A percentile compares a stretch with the other conserved stretches of the same genome.
Evolutionary conservation across 2,113 vertebrate genomes (phyloP).

Genomic region (Gymnorhina tibicen): DNA sequence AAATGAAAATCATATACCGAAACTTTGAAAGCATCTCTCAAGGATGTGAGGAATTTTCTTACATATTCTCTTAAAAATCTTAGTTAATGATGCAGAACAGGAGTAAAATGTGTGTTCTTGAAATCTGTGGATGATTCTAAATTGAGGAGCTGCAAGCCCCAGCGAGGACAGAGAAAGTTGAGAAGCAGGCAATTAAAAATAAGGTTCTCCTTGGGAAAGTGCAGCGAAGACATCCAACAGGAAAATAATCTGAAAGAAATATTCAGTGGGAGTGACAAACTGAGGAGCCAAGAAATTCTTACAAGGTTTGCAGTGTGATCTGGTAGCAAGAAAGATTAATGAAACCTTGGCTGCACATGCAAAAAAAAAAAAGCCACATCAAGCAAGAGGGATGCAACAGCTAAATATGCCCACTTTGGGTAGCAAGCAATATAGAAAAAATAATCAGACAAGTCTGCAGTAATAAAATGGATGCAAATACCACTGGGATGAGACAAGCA

Average conservation of each 20-base stretch:
- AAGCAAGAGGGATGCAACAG: conserved; percentile 10
- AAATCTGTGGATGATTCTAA: conserved; percentile 51
- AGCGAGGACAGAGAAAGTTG: conserved; percentile 47
- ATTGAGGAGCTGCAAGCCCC: conserved; percentile 52
- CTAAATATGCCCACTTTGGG: conserved; percentile 28
- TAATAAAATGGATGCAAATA: conserved; percentile 36
- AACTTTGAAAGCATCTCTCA: neutral
- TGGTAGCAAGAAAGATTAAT: conserved; percentile 47
- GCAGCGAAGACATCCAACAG: conserved; percentile 35
- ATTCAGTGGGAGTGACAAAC: conserved; percentile 61
- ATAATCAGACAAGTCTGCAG: neutral
- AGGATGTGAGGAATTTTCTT: neutral
- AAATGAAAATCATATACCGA: neutral
- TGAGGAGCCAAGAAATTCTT: conserved; percentile 51
- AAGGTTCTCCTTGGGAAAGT: conserved; percentile 61
- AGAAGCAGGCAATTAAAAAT: conserved; percentile 64
- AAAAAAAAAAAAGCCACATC: conserved; percentile 21
- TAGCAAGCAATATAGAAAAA: neutral
- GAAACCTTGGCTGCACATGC: conserved; percentile 30
- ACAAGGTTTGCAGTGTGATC: conserved; percentile 49
- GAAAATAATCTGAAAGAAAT: conserved; percentile 55
- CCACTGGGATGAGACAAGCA: neutral
- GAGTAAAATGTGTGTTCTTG: conserved; percentile 40
- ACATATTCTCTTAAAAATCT: neutral
- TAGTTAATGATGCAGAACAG: conserved; percentile 44